phyloP scores from a whole-genome alignment of 2,113 vertebrate genomes.

The human region DNA sequence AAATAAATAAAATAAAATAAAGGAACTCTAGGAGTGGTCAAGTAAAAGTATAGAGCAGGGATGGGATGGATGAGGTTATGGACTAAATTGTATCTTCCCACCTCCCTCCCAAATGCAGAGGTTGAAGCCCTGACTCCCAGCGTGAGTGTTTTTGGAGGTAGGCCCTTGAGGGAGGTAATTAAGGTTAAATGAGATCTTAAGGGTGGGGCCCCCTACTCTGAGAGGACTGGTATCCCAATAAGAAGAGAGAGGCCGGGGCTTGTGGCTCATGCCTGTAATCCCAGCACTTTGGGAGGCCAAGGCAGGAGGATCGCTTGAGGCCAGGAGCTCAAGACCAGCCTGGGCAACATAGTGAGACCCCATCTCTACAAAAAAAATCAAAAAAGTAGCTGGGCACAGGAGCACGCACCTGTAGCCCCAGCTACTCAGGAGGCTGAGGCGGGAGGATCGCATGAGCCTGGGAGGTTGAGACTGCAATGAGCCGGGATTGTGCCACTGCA shows the following conservation, averaged over 20 bases:
- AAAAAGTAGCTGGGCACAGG: neutral
- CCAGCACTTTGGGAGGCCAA: neutral
- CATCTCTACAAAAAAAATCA: neutral
- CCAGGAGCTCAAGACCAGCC: neutral
- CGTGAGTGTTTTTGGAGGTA: neutral
- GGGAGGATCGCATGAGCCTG: neutral
- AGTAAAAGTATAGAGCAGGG: neutral
- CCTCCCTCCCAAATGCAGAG: neutral
- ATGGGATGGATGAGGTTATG: neutral
- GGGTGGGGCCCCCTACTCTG: too few relatives aligned
- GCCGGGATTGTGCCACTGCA: neutral
- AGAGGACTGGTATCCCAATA: neutral
- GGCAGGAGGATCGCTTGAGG: neutral
- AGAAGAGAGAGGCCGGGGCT: neutral
- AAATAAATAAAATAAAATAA: too few relatives aligned
- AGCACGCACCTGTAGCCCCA: neutral
- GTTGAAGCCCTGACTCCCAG: neutral
- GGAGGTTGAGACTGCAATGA: neutral
- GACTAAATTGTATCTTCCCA: neutral
- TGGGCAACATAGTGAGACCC: neutral
- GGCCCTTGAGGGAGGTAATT: neutral
- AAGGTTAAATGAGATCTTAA: neutral
- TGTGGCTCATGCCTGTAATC: neutral
- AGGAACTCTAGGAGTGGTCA: too few relatives aligned
- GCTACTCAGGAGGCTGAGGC: neutral